A percentile compares a stretch with the other conserved stretches of the same genome.
Evolutionary conservation across 2,888 invertebrate species (phyloP).

Genomic region (Leptura quadrifasciata): DNA sequence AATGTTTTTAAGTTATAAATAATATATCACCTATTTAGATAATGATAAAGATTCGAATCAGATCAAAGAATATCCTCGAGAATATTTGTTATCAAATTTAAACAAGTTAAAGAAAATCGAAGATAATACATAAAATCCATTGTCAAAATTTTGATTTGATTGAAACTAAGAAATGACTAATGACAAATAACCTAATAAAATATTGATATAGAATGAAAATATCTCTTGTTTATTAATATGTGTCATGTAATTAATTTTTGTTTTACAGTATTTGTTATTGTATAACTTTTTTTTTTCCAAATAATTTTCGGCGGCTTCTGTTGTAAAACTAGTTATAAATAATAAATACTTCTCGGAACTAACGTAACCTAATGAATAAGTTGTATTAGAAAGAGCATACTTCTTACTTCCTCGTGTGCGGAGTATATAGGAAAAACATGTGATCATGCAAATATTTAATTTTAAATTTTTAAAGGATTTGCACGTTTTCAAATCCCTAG

Average conservation of each 20-base stretch:
- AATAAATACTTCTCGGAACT: too few species aligned
- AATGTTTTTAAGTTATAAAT: not conserved
- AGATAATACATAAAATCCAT: not conserved
- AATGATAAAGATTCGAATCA: not conserved
- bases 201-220: not conserved
- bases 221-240: not conserved
- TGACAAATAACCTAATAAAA: not conserved
- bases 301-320: too few species aligned
- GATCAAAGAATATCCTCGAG: not conserved
- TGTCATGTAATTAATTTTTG: not conserved
- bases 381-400: too few species aligned
- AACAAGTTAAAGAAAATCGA: not conserved
- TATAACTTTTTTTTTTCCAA: too few species aligned
- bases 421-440: too few species aligned
- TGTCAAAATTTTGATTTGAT: not conserved
- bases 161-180: conserved; percentile 1
- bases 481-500: too few species aligned
- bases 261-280: not conserved
- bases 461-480: too few species aligned
- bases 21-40: not conserved
- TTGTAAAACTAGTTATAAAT: too few species aligned
- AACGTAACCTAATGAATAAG: too few species aligned
- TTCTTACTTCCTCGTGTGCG: too few species aligned
- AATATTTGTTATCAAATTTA: not conserved
- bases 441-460: too few species aligned